A percentile compares a stretch with the other conserved stretches of the same genome.
phyloP scores from a whole-genome alignment of 1,140 invertebrate genomes.

The Heterodera schachtii region DNA sequence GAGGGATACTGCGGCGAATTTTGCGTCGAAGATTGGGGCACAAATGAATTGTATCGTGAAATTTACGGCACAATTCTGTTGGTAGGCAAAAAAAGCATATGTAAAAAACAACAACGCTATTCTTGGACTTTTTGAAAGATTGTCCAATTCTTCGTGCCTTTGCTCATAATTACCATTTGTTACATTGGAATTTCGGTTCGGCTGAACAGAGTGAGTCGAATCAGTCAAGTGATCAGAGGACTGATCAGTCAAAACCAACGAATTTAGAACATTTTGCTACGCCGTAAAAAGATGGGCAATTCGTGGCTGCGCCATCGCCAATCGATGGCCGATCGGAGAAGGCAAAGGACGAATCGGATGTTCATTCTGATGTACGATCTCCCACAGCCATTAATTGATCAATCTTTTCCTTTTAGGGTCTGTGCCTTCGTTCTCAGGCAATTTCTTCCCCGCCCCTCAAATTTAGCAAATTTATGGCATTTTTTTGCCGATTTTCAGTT shows the following conservation, averaged over 20 bases:
- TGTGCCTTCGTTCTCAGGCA: conserved; percentile 28
- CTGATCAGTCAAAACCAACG: background rate
- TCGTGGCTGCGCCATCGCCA: conserved; percentile 60
- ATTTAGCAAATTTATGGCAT: conserved; percentile 68
- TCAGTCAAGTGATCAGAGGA: background rate
- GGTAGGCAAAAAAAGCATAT: background rate
- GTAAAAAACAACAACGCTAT: too few species aligned
- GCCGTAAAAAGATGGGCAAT: conserved; percentile 46
- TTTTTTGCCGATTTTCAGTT: conserved; percentile 68
- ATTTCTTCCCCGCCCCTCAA: background rate
- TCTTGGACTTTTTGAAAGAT: background rate
- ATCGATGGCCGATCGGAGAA: conserved; percentile 52
- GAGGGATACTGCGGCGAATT: conserved; percentile 58
- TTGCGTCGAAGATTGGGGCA: conserved; percentile 58
- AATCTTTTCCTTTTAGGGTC: conserved; percentile 5
- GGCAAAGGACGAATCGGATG: conserved; percentile 64
- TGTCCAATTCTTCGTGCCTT: conserved; percentile 63
- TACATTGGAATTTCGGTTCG: conserved; percentile 62
- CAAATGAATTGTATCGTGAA: conserved; percentile 45
- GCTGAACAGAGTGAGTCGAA: conserved; percentile 32
- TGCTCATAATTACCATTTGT: conserved; percentile 59
- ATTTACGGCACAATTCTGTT: conserved; percentile 59
- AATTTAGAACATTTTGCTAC: conserved; percentile 54
- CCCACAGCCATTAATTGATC: background rate
- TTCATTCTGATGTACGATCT: conserved; percentile 58